phyloP scores from a whole-genome alignment of 2,113 vertebrate genomes.

The Hyaena hyaena region DNA sequence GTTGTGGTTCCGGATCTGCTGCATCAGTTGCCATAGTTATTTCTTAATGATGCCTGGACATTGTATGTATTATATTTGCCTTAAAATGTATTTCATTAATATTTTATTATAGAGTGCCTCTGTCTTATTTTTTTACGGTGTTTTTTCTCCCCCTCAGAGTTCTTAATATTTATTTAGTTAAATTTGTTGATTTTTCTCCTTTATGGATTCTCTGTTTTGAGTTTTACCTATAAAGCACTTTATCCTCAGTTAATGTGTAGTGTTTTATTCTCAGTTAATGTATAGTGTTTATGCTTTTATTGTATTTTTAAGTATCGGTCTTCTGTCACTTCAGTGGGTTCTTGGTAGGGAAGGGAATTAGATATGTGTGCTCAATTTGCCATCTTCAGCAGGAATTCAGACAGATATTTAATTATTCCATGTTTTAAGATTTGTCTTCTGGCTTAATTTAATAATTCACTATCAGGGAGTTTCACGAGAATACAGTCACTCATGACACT shows the following conservation, averaged over 20 bases:
- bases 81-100: conserved; percentile 15
- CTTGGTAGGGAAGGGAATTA: not conserved
- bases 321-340: conserved; percentile 8
- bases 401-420: not conserved
- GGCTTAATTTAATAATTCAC: not conserved
- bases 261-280: not conserved
- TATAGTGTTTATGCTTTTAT: not conserved
- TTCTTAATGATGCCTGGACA: not conserved
- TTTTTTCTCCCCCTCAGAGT: not conserved
- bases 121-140: not conserved
- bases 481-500: not conserved
- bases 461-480: conserved; percentile 2
- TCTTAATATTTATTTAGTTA: not conserved
- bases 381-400: not conserved
- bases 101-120: not conserved
- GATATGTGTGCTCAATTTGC: not conserved
- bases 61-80: not conserved
- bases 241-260: not conserved
- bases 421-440: not conserved
- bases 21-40: conserved; percentile 90
- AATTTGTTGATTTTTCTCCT: not conserved
- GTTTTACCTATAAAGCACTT: not conserved
- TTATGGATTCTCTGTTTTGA: not conserved
- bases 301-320: not conserved
- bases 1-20: conserved; percentile 89